Evolutionary conservation across 2,888 invertebrate genomes (phyloP).

Genomic region (Eumacrocentrus americanus): DNA sequence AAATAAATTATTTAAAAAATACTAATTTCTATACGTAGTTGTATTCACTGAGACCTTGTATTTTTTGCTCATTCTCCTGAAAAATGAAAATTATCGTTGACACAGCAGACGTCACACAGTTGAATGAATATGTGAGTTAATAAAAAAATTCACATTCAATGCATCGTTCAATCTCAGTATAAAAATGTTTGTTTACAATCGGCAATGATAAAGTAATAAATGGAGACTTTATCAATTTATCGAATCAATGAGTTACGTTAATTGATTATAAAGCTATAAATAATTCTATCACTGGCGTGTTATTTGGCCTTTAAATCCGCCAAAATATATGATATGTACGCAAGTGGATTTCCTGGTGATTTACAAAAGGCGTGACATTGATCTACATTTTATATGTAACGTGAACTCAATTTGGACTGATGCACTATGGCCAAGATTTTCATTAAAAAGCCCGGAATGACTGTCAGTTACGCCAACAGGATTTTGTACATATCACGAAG

Average conservation of each 20-base stretch:
- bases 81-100: not conserved
- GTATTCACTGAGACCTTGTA: not conserved
- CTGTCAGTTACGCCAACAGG: not conserved
- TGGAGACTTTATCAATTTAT: no score
- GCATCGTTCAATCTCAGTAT: not conserved
- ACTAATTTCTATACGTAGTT: not conserved
- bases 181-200: not conserved
- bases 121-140: not conserved
- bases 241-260: not conserved
- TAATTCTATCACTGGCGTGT: not conserved
- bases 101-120: not conserved
- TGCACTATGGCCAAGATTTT: not conserved
- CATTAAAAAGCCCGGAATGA: not conserved
- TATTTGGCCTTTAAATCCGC: not conserved
- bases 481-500: not conserved
- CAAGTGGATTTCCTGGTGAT: constrained; percentile 26
- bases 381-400: not conserved
- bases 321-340: constrained; percentile 27
- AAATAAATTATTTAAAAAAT: not conserved
- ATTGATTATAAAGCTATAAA: not conserved
- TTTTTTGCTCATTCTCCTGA: not conserved
- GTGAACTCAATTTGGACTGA: not conserved
- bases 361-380: not conserved
- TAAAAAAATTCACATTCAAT: no score
- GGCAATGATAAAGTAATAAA: no score